Percentiles rank a stretch among this genome's conserved stretches.
Evolutionary conservation across 1,140 invertebrate genomes (phyloP).

Genomic region (Harpegnathos saltator): DNA sequence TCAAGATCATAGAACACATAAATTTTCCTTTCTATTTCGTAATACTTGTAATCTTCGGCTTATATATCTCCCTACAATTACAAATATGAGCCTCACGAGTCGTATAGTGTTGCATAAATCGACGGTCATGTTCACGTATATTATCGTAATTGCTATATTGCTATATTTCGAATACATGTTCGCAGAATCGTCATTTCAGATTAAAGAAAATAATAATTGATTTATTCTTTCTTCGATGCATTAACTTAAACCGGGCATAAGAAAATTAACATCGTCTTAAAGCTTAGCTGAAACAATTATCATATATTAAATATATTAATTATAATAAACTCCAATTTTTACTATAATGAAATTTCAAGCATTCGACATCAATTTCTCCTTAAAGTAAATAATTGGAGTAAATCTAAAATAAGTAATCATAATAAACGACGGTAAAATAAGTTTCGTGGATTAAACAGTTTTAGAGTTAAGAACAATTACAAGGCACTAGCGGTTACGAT

Average conservation of each 20-base stretch:
- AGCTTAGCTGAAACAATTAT: too few relatives aligned
- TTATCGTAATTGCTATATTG: background rate
- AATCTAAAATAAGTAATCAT: background rate
- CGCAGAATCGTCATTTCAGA: background rate
- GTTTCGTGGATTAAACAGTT: background rate
- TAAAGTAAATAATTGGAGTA: background rate
- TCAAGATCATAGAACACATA: background rate
- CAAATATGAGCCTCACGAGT: background rate
- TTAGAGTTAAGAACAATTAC: background rate
- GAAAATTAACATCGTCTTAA: background rate
- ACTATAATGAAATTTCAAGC: too few relatives aligned
- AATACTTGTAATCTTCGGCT: background rate
- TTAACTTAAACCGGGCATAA: background rate
- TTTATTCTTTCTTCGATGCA: background rate
- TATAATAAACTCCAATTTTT: too few relatives aligned
- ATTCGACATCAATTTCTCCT: too few relatives aligned
- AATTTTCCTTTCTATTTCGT: conserved; percentile 2
- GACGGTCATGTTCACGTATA: background rate
- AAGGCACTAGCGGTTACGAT: background rate
- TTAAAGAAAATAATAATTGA: background rate
- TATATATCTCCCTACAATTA: background rate
- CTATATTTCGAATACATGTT: conserved; percentile 10
- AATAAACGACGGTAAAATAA: background rate
- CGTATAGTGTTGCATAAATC: conserved; percentile 8
- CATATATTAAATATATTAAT: too few relatives aligned